Base-by-base conservation (phyloP, 2,113 vertebrate species). In the Electrona antarctica region DNA sequence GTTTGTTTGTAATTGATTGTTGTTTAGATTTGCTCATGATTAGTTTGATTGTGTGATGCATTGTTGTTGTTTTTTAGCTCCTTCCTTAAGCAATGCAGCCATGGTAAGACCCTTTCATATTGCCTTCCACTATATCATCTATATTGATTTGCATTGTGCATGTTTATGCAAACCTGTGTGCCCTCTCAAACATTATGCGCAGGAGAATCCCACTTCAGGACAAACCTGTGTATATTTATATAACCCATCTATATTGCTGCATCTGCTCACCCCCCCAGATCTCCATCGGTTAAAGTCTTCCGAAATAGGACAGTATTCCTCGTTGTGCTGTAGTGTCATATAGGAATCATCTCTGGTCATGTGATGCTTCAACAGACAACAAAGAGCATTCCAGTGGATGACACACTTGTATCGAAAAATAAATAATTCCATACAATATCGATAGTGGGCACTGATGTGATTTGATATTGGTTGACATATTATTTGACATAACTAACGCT, bases 281-380 rank as follows among this genome's bases (percentile, higher is more conserved):
- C 74, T 70, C 60, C 56, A 69, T 73, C 79, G 60, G 49, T 29
- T 45, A 29, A 21, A 52, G 12, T 8, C 63, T 10, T 51, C 45
- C 45, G 33, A 45, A 71, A 62, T 78, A 51, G 13, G 7, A 55
- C 41, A 64, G 47, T 64, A 61, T 76, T 70, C 50, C 71, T 52
- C 57, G 64, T 64, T 69, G 60, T 15, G 11, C 9, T 33, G 63
- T 41, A 14, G 60, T 50, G 51, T 50, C 60, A 59, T 47, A 41
- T 52, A 62, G 61, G 7, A 62, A 48, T 61, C 56, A 73, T 60
- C 71, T 73, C 69, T 61, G 52, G 50, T 65, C 76, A 41, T 59
- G 67, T 64, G 57, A 64, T 59, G 66, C 67, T 47, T 74, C 68
- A 64, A 55, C 72, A 48, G 58, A 51, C 52, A 45, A 48, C 63